Evolutionary conservation across 2,797 vertebrate genomes (phyloP).

Genomic region (Dermochelys coriacea): DNA sequence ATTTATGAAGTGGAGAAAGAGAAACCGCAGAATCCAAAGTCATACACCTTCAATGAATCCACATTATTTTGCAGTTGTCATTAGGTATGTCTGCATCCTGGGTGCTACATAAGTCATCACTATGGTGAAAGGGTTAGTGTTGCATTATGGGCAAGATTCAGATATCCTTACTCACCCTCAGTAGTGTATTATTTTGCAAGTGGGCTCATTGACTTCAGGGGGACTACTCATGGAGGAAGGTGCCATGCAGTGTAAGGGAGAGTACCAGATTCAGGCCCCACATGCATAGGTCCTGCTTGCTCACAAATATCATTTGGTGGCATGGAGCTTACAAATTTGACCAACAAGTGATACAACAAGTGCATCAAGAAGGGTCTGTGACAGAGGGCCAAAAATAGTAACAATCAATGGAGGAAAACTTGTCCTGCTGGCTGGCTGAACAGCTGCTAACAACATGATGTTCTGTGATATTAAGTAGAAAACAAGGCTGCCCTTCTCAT

Average conservation of each 20-base stretch:
- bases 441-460: background rate
- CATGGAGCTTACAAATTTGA: background rate
- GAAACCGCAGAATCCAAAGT: conserved; percentile 13
- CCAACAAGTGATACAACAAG: fast-evolving
- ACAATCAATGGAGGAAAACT: background rate
- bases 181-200: background rate
- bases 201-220: background rate
- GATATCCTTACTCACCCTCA: background rate
- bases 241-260: fast-evolving
- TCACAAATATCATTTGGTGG: background rate
- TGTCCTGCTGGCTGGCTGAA: background rate
- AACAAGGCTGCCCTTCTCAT: background rate
- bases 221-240: background rate
- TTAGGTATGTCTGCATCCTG: background rate
- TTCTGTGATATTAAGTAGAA: background rate
- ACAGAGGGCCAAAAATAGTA: background rate
- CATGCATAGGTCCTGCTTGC: background rate
- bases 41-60: background rate
- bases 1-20: conserved; percentile 46
- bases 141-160: background rate
- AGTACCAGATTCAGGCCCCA: fast-evolving
- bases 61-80: background rate
- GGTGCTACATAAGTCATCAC: background rate
- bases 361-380: background rate
- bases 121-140: background rate